These are phyloP conservation scores for Amiota minor DNA, from an alignment of 2,888 invertebrate species.

Conservation along the genomic window DNA sequence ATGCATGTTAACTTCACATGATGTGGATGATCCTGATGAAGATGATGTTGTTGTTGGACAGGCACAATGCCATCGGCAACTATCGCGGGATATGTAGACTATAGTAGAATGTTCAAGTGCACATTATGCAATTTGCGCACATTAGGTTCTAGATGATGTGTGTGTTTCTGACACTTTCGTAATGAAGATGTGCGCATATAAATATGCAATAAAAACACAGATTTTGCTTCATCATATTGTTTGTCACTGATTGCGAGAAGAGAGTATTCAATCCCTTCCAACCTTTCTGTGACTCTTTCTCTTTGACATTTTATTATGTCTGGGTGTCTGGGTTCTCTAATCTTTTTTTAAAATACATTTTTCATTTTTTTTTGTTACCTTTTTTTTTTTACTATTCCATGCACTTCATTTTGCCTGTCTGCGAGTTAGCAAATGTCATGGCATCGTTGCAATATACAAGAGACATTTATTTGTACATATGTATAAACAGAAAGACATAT, in stretches of 20 bases:
- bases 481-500: neutral
- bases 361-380: neutral
- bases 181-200: conserved; percentile 54
- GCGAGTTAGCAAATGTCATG: conserved; percentile 1
- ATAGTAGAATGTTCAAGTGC: neutral
- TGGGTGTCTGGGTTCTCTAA: neutral
- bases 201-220: conserved; percentile 45
- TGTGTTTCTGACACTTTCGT: conserved; percentile 49
- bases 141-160: conserved; percentile 29
- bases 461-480: neutral
- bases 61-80: too few species aligned
- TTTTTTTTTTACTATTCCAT: conserved; percentile 3
- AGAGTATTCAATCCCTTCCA: neutral
- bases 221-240: too few species aligned
- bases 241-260: too few species aligned
- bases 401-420: conserved; percentile 4
- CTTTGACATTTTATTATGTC: neutral
- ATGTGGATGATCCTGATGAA: too few species aligned
- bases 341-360: too few species aligned
- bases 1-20: neutral
- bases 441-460: neutral
- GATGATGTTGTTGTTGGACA: too few species aligned
- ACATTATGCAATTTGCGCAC: conserved; percentile 24
- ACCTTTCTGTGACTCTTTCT: neutral
- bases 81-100: too few species aligned